Base-by-base conservation (phyloP, 2,113 vertebrate genomes). In the Mola mola region DNA sequence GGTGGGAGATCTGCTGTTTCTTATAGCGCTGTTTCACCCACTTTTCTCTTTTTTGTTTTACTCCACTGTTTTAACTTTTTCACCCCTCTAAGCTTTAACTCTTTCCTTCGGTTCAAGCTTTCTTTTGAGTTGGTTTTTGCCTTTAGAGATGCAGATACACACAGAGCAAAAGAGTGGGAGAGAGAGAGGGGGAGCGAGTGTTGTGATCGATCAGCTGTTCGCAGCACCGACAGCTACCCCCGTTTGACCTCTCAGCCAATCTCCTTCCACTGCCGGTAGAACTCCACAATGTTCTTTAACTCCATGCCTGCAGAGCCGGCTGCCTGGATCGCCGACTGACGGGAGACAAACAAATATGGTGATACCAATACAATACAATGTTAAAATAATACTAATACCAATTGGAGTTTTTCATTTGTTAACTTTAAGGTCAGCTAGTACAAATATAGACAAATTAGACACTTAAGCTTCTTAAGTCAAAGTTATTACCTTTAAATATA, bases 181-280 rank as follows among this genome's bases (percentile, higher is more conserved):
- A 85, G 78, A 40, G 37, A 19, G 37, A 40, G 37, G 16, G n/a
- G 82, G 90, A 88, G 87, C 89, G 88, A 86, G 89, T 91, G 89
- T 90, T 78, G 89, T 86, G 89, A 91, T 92, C 87, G 87, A 91
- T 92, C 91, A 84, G 75, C 78, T 24, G 77, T 72, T 73, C 75
- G 88, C 84, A 82, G 85, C 72, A 55, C 66, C 26, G 83, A 85
- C 86, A 86, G 77, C 76, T 66, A 66, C 82, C 72, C 68, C 67
- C 46, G 22, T 31, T 58, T 8, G 17, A 13, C n/a, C 62, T 72
- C 61, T 99, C 97, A 99, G 86, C 97, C 97, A 52, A 99, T 97
- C 91, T 99, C 97, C 75, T 99, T 99, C 97, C 97, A 98, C 91
- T 98, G 97, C 74, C 92, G 94, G 93, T 96, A 98, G 90, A 99